phyloP scores from a whole-genome alignment of 2,888 invertebrate species.

The Hypselothyrea guttata region DNA sequence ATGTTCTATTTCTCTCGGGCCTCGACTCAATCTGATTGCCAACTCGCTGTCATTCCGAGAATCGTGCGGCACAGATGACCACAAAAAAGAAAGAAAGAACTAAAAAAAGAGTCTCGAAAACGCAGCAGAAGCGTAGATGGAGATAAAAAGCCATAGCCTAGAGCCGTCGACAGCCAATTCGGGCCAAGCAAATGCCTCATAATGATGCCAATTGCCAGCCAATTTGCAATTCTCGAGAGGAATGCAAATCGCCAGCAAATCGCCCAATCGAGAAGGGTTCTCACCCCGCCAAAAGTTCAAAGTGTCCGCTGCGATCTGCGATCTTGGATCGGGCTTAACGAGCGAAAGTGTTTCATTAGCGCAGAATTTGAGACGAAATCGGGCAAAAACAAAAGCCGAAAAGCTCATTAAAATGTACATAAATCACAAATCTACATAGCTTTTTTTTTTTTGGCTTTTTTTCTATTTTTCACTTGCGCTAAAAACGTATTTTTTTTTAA shows the following conservation, averaged over 20 bases:
- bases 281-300: constrained; percentile 19
- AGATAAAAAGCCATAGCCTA: constrained; percentile 15
- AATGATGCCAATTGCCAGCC: constrained; percentile 57
- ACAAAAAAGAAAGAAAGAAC: constrained; percentile 8
- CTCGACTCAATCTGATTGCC: constrained; percentile 33
- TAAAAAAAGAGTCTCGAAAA: no score
- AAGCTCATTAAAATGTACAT: constrained; percentile 60
- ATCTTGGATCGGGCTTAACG: constrained; percentile 51
- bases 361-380: constrained; percentile 63
- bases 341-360: constrained; percentile 71
- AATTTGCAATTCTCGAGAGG: constrained; percentile 59
- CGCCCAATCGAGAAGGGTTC: background rate
- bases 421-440: constrained; percentile 54
- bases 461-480: constrained; percentile 71
- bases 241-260: constrained; percentile 4
- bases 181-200: constrained; percentile 51
- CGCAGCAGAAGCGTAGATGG: constrained; percentile 2
- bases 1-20: constrained; percentile 64
- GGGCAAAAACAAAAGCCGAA: constrained; percentile 36
- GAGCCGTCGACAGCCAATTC: constrained; percentile 55
- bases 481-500: constrained; percentile 39
- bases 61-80: constrained; percentile 72
- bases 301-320: constrained; percentile 13
- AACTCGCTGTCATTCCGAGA: constrained; percentile 46
- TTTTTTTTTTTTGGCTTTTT: constrained; percentile 48